Evolutionary conservation across 1,140 invertebrate species (phyloP), one percentile per base, ranked within the genome.

Genomic region (Oedothorax gibbosus): DNA sequence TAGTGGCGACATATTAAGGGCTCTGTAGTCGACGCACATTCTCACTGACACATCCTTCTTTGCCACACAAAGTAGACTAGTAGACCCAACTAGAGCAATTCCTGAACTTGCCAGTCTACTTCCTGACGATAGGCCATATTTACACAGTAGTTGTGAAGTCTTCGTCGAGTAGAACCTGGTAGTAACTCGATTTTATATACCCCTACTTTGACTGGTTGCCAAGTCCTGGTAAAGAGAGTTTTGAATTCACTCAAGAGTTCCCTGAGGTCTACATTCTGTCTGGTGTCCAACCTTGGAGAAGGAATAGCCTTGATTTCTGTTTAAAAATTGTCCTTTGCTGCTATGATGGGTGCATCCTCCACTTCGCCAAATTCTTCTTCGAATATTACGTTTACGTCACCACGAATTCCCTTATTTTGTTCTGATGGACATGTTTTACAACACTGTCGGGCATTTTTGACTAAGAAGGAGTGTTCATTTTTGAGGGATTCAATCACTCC

Each of bases 11-110:
- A 87, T 93, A 93, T 20, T 93, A 77, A n/a, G n/a, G n/a, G n/a
- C n/a, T n/a, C n/a, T n/a, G n/a, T n/a, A n/a, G n/a, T n/a, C n/a
- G n/a, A n/a, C n/a, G n/a, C 89, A 91, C 83, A 91, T 86, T 85
- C 90, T 86, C 51, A 88, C 88, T 76, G 65, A n/a, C 90, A 20
- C 51, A 88, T 88, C 92, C 88, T 75, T 89, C 90, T 93, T 93
- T 69, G 81, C 83, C 0, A 89, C 89, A 50, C 92, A 85, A 0
- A 92, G 86, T 2, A 91, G 87, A 51, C 21, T 10, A 77, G 62
- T 50, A 77, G 18, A 14, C 49, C 56, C 12, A 64, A 49, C 15
- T 62, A 0, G 2, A 77, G 11, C 12, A 77, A 51, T 62, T 77
- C 21, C 11, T 64, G n/a, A 77, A 62, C 20, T 57, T 51, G 20